Conservation (phyloP, 2,888 invertebrate genomes). For the Apodemia zela region DNA sequence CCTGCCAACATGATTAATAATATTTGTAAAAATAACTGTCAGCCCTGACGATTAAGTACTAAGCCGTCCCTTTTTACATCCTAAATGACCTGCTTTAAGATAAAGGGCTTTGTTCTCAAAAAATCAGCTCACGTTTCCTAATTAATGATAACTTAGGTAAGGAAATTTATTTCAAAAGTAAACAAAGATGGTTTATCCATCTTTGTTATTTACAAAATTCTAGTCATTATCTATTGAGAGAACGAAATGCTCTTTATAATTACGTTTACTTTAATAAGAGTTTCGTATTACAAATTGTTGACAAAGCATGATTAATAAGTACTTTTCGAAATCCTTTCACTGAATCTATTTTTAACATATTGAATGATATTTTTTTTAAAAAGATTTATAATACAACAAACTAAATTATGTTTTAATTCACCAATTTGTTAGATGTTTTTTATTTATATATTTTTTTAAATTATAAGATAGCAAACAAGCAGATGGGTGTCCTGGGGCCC, state of each 20-base stretch:
- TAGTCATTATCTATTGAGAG: slow-evolving; percentile 68
- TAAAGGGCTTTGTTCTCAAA: slow-evolving; percentile 41
- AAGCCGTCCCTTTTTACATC: neutral
- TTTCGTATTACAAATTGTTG: slow-evolving; percentile 42
- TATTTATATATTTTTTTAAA: too few species aligned
- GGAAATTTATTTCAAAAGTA: slow-evolving; percentile 66
- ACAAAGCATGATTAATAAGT: neutral
- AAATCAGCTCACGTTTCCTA: slow-evolving; percentile 59
- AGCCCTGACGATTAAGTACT: neutral
- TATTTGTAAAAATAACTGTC: neutral
- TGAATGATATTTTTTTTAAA: too few species aligned
- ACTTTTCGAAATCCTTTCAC: neutral
- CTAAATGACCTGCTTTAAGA: neutral
- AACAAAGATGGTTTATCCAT: slow-evolving; percentile 68
- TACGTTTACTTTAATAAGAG: slow-evolving; percentile 51
- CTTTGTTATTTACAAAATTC: slow-evolving; percentile 75
- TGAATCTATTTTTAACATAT: too few species aligned
- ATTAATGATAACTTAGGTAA: slow-evolving; percentile 63
- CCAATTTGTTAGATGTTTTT: too few species aligned
- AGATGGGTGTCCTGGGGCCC: too few species aligned
- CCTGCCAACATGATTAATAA: neutral
- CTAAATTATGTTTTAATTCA: too few species aligned
- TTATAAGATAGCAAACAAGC: too few species aligned
- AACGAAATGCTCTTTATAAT: slow-evolving; percentile 58
- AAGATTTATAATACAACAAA: too few species aligned